A percentile compares a stretch with the other conserved stretches of the same genome.
Conservation (phyloP, 1,140 invertebrate species). For the Delia radicum region DNA sequence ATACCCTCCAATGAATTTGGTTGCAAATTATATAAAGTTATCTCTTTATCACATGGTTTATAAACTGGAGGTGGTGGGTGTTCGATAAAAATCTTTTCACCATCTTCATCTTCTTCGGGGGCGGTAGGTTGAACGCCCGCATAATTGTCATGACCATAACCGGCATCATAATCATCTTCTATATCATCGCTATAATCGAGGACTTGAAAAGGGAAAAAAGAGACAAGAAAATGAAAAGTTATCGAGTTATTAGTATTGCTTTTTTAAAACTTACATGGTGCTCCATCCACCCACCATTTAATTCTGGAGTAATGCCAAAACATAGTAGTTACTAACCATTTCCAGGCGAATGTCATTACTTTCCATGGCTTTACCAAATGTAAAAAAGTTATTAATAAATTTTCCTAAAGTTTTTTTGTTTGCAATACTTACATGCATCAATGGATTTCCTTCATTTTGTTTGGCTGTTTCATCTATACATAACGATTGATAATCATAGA, state of each 20-base stretch:
- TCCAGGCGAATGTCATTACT: slow-evolving; percentile 41
- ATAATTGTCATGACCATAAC: not conserved
- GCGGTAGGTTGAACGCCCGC: slow-evolving; percentile 41
- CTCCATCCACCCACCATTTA: slow-evolving; percentile 51
- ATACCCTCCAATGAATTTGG: slow-evolving; percentile 60
- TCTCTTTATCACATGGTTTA: slow-evolving; percentile 66
- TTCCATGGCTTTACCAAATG: slow-evolving; percentile 36
- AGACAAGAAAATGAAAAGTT: not conserved
- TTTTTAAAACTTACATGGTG: slow-evolving; percentile 47
- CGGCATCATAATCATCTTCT: slow-evolving; percentile 45
- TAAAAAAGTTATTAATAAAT: not conserved
- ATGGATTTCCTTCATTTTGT: slow-evolving; percentile 35
- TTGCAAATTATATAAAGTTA: slow-evolving; percentile 68
- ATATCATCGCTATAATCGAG: slow-evolving; percentile 48
- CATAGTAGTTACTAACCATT: slow-evolving; percentile 43
- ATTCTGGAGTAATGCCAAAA: slow-evolving; percentile 46
- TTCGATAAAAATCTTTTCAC: slow-evolving; percentile 44
- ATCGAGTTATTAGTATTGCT: not conserved
- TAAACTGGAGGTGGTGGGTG: slow-evolving; percentile 52
- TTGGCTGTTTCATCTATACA: slow-evolving; percentile 58
- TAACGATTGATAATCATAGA: slow-evolving; percentile 85
- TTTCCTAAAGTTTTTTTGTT: not conserved
- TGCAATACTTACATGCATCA: slow-evolving; percentile 39
- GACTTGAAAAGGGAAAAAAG: slow-evolving; percentile 29
- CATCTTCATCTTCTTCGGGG: slow-evolving; percentile 54